These are phyloP conservation scores for Thryonomys swinderianus DNA, from an alignment of 2,113 vertebrate species.

Conservation along the genomic window DNA sequence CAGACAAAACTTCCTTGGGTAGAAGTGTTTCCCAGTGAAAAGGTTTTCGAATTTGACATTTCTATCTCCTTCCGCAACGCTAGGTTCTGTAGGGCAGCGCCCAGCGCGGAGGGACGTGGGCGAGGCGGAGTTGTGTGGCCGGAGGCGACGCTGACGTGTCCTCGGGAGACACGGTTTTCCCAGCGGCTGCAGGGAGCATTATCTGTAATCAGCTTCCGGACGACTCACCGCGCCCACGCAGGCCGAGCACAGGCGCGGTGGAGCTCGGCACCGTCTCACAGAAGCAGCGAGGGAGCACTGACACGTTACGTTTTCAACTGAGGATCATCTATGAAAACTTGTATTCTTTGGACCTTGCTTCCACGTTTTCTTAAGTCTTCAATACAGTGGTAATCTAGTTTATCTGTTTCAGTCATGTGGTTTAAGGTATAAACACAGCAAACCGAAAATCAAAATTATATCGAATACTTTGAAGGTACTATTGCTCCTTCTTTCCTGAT, in stretches of 20 bases:
- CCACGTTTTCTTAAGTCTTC: not conserved
- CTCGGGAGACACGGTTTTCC: not conserved
- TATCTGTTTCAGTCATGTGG: not conserved
- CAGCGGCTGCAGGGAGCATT: not conserved
- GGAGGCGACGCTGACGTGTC: no score
- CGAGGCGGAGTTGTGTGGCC: no score
- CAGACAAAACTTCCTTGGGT: no score
- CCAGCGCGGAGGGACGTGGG: rapidly evolving
- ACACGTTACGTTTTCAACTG: not conserved
- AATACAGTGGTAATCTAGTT: not conserved
- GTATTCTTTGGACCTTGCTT: not conserved
- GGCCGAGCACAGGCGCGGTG: not conserved
- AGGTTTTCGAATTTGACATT: no score
- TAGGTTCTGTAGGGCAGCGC: no score
- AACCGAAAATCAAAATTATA: not conserved
- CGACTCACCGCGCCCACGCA: not conserved
- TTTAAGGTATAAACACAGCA: not conserved
- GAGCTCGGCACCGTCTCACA: not conserved
- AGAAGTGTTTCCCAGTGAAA: no score
- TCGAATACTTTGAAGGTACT: not conserved
- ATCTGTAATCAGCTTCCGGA: not conserved
- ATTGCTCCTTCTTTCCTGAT: not conserved
- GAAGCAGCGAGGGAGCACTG: not conserved
- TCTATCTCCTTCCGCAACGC: not conserved
- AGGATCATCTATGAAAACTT: not conserved